Evolutionary conservation across 1,140 invertebrate genomes (phyloP), one percentile per base, ranked within the genome.

Genomic region (Thaumetopoea pityocampa): DNA sequence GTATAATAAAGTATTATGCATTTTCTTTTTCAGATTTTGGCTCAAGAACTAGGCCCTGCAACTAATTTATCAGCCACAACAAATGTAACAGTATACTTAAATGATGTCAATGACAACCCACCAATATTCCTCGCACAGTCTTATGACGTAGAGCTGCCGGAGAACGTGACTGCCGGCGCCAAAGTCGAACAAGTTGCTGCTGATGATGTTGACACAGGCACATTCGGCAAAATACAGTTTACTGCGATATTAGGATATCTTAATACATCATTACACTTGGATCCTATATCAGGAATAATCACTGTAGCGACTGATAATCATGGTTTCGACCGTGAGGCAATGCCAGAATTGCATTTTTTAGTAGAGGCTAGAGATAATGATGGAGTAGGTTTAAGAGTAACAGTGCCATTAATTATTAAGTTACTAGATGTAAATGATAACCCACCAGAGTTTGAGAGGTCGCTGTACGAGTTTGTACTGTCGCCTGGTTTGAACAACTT

Each of bases 101-200:
- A 92, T 40, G 96, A 98, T 72, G 87, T 94, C 2, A 98, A 98
- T 66, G 97, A 98, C 65, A 96, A 97, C 79, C 81, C 90, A 2
- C 96, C 96, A 0, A 85, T 91, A 30, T 98, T 98, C 69, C 79
- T 89, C 4, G 86, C 92, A 48, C 65, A 89, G 7, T 78, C 88
- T 0, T 98, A 97, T 63, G 85, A 89, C 24, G 92, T 91, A 0
- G 89, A 91, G 15, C 58, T 96, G 12, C 88, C 88, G 0, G 96
- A 98, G 81, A 95, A 97, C 67, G 88, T 92, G 10, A 91, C 91
- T 7, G 85, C 88, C 8, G 93, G 92, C 6, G 92, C 92, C 0
- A 90, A 87, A 48, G 90, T 96, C 0, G 66, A 91, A 4, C 89
- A 92, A 86, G 92, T 95, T 42, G 85, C 86, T 66, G 94, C 94